Percentiles rank a stretch among this genome's conserved stretches.
Conservation (phyloP, 2,888 invertebrate genomes). For the Hypolimnas misippus region DNA sequence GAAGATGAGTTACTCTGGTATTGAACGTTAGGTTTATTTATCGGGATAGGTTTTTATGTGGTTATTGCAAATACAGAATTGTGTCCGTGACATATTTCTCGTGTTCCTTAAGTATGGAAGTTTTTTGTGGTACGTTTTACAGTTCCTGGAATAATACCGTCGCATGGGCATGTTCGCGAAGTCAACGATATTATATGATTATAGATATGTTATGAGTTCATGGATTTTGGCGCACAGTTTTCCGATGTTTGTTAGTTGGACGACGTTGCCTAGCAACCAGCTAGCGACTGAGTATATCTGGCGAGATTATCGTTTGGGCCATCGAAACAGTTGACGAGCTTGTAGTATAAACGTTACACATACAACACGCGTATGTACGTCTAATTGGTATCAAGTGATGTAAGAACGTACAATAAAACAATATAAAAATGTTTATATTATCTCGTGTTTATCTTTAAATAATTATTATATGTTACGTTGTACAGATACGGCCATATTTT, state of each 20-base stretch:
- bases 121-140: not conserved
- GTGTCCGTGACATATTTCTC: not conserved
- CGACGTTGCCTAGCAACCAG: too few species aligned
- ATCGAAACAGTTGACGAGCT: too few species aligned
- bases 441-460: not conserved
- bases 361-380: too few species aligned
- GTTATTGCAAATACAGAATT: not conserved
- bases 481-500: not conserved
- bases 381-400: not conserved
- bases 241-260: too few species aligned
- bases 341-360: too few species aligned
- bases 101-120: not conserved
- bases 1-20: conserved; percentile 4
- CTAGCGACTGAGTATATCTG: too few species aligned
- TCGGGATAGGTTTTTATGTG: conserved; percentile 4
- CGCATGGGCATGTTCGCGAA: too few species aligned
- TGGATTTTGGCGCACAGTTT: too few species aligned
- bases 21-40: conserved; percentile 5
- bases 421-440: not conserved
- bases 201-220: too few species aligned
- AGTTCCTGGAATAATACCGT: too few species aligned
- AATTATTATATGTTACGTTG: not conserved
- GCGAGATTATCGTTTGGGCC: too few species aligned
- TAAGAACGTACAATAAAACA: not conserved
- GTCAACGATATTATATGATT: too few species aligned